Conservation (phyloP, 2,888 invertebrate species). For the Chrysina gloriosa region DNA sequence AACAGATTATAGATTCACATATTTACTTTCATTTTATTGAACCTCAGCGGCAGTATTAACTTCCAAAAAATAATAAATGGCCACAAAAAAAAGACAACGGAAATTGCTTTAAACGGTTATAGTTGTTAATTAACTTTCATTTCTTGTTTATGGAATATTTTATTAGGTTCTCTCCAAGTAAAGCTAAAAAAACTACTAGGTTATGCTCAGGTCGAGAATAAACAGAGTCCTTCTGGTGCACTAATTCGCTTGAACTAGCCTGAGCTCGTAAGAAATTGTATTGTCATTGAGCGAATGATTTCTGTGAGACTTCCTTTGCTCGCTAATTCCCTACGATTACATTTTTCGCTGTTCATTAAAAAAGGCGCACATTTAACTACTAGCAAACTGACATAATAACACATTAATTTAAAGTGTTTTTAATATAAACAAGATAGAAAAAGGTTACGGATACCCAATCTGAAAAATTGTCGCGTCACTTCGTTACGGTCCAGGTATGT, state of each 20-base stretch:
- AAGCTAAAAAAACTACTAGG: neutral
- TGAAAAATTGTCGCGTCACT: constrained; percentile 48
- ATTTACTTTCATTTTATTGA: too few species aligned
- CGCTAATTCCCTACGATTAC: constrained; percentile 2
- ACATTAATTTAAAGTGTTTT: constrained; percentile 31
- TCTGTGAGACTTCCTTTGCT: constrained; percentile 15
- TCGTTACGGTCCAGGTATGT: constrained; percentile 48
- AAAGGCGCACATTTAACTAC: constrained; percentile 26
- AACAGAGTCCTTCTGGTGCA: neutral
- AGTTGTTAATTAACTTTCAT: neutral
- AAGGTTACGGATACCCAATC: constrained; percentile 44
- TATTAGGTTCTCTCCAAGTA: neutral
- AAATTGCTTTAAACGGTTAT: neutral
- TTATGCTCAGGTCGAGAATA: neutral
- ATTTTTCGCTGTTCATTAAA: constrained; percentile 14
- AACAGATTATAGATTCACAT: too few species aligned
- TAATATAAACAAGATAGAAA: constrained; percentile 26
- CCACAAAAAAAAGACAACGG: neutral
- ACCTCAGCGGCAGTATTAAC: too few species aligned
- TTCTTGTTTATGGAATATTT: neutral
- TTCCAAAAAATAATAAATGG: neutral
- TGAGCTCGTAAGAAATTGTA: neutral
- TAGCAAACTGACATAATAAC: constrained; percentile 36
- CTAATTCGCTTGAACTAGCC: constrained; percentile 11
- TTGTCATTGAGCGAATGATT: constrained; percentile 18